These are phyloP conservation scores for Centropristis striata DNA, from an alignment of 2,113 vertebrate species.

Conservation along the genomic window DNA sequence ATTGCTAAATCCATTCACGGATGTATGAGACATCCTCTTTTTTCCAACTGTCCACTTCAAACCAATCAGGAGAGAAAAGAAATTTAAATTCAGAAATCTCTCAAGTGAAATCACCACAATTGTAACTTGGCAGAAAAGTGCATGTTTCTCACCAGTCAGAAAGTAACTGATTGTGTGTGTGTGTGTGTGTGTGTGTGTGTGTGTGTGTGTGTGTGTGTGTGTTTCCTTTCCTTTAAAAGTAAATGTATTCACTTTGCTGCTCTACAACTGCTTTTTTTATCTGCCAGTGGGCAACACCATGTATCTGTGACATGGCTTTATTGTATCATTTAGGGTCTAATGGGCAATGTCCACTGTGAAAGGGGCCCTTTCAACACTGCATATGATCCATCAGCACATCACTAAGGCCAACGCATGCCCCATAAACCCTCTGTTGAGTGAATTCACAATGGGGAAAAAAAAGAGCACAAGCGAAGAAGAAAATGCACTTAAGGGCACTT, in stretches of 20 bases:
- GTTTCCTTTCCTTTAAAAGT: too few species aligned
- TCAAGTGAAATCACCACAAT: not conserved
- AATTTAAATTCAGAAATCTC: not conserved
- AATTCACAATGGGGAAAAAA: slow-evolving; percentile 52
- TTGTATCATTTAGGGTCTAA: not conserved
- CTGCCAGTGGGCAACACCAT: not conserved
- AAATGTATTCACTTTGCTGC: not conserved
- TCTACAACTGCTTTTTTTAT: not conserved
- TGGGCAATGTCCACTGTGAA: not conserved
- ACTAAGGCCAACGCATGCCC: slow-evolving; percentile 36
- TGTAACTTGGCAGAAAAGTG: not conserved
- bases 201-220: too few species aligned
- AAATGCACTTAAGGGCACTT: slow-evolving; percentile 67
- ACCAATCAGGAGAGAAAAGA: not conserved
- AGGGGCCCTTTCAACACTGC: not conserved
- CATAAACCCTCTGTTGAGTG: slow-evolving; percentile 44
- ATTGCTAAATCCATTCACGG: slow-evolving; percentile 4
- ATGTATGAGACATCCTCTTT: not conserved
- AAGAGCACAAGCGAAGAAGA: slow-evolving; percentile 25
- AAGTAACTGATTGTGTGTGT: too few species aligned
- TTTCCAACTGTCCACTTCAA: not conserved
- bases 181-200: too few species aligned
- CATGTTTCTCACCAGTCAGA: not conserved
- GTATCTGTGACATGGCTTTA: not conserved
- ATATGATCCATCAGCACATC: slow-evolving; percentile 19